Conservation (phyloP, 2,113 vertebrate genomes). For the Calonectris borealis region DNA sequence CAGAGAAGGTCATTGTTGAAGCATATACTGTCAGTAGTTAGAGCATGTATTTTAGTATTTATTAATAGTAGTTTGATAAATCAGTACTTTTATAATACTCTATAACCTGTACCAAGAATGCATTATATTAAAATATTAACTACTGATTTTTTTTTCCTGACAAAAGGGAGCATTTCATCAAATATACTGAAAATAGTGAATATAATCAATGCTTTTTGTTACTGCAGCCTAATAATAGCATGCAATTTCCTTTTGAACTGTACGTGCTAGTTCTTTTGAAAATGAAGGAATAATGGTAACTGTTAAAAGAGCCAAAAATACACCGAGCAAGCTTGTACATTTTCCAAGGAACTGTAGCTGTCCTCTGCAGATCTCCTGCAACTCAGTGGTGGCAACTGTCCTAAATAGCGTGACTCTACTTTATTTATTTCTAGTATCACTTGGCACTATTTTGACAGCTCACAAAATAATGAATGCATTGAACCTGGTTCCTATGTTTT, state of each 20-base stretch:
- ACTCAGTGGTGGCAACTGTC: not conserved
- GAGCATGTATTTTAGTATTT: not conserved
- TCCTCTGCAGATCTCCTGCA: not conserved
- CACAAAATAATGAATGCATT: not conserved
- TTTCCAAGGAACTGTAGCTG: not conserved
- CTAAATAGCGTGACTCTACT: not conserved
- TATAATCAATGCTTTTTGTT: conserved; percentile 39
- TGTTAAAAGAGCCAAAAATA: conserved; percentile 17
- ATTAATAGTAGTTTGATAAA: not conserved
- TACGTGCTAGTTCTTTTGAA: not conserved
- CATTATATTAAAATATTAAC: not conserved
- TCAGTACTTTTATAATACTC: not conserved
- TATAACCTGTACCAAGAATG: not conserved
- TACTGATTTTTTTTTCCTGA: not conserved
- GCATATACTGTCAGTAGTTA: not conserved
- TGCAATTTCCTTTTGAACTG: conserved; percentile 33
- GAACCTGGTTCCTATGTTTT: not conserved
- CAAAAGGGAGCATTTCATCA: not conserved
- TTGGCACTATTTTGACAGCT: not conserved
- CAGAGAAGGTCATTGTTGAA: not conserved
- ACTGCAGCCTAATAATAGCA: conserved; percentile 31
- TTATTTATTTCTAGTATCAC: not conserved
- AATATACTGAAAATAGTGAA: not conserved
- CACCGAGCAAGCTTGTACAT: not conserved
- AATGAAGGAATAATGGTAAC: conserved; percentile 34